Evolutionary conservation across 1,140 invertebrate species (phyloP).

Genomic region (Cyphomyrmex costatus): DNA sequence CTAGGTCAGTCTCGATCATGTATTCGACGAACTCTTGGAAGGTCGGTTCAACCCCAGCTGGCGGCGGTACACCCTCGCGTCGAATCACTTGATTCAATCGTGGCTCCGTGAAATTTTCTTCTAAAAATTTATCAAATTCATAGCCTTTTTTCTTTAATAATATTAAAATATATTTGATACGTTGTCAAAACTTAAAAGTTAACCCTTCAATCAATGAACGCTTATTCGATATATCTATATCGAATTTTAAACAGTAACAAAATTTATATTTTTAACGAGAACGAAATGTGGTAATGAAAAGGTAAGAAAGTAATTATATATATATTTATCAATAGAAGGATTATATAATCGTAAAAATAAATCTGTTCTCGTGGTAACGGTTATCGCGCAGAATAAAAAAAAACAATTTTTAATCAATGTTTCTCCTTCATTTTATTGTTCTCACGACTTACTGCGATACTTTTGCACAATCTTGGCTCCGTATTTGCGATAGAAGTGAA

Average conservation of each 20-base stretch:
- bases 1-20: constrained; percentile 81
- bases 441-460: constrained; percentile 83
- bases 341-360: too few relatives aligned
- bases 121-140: constrained; percentile 55
- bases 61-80: constrained; percentile 59
- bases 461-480: constrained; percentile 88
- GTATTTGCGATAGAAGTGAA: constrained; percentile 88
- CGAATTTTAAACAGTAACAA: too few relatives aligned
- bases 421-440: not conserved
- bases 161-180: not conserved
- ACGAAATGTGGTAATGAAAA: too few relatives aligned
- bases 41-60: constrained; percentile 86
- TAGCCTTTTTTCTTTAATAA: not conserved
- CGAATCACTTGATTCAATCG: constrained; percentile 71
- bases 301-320: too few relatives aligned
- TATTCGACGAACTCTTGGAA: constrained; percentile 89
- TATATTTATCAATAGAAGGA: too few relatives aligned
- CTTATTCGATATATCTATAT: too few relatives aligned
- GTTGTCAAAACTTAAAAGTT: not conserved
- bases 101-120: constrained; percentile 67
- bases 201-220: not conserved
- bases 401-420: not conserved
- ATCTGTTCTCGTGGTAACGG: not conserved
- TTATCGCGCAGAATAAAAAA: not conserved
- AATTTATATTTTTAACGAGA: too few relatives aligned